phyloP scores from a whole-genome alignment of 2,888 invertebrate genomes.

The Alentia gelatinosa region DNA sequence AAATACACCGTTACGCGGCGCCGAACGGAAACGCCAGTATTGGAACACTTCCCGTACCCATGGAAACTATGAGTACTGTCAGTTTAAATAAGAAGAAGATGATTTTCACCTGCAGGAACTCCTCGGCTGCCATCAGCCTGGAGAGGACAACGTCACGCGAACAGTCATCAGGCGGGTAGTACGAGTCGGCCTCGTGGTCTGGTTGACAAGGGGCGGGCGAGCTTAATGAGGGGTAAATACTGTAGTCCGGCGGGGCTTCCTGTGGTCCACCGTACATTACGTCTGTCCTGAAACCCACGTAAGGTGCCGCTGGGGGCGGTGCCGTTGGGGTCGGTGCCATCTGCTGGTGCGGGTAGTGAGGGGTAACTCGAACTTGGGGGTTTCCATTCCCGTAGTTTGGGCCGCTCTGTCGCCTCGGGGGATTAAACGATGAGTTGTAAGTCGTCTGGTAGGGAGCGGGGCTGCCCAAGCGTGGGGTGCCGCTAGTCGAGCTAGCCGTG shows the following conservation, averaged over 20 bases:
- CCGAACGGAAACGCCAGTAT: too few relatives aligned
- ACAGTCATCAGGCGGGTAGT: background rate
- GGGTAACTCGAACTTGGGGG: background rate
- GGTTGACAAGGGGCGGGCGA: background rate
- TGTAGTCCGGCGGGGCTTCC: background rate
- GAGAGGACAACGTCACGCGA: constrained; percentile 54
- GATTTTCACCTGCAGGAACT: constrained; percentile 60
- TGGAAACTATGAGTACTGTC: too few relatives aligned
- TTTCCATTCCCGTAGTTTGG: background rate
- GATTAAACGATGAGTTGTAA: background rate
- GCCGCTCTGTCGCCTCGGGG: too few relatives aligned
- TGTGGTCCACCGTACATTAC: background rate
- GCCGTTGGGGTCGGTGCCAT: background rate
- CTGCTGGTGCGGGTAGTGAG: background rate
- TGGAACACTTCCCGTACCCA: too few relatives aligned
- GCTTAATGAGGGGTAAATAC: background rate
- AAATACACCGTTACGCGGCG: too few relatives aligned
- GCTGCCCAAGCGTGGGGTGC: background rate
- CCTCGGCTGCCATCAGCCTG: constrained; percentile 59
- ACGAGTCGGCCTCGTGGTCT: background rate
- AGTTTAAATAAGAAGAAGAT: too few relatives aligned
- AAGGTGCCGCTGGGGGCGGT: background rate
- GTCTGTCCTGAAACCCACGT: background rate
- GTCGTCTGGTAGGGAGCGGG: background rate
- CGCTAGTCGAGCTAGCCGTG: background rate